Conservation (phyloP, 2,113 vertebrate genomes). For the Oreocharis arfaki region DNA sequence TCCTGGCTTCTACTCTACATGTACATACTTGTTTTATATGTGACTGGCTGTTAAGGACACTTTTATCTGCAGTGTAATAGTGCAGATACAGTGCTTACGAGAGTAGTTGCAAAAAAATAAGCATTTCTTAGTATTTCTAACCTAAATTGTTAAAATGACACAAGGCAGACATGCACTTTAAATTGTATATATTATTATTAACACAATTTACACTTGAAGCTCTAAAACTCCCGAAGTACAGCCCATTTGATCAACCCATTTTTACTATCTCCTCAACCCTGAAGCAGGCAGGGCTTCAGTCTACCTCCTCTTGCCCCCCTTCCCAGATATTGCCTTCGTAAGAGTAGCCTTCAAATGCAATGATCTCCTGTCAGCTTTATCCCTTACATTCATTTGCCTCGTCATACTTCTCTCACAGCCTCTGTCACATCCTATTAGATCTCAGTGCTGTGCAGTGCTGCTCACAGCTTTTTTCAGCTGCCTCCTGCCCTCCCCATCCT, state of each 20-base stretch:
- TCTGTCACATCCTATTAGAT: not conserved
- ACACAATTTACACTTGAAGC: not conserved
- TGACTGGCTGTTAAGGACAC: not conserved
- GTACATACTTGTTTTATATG: not conserved
- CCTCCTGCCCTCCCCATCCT: not conserved
- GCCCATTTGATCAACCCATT: not conserved
- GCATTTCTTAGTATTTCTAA: not conserved
- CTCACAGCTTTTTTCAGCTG: not conserved
- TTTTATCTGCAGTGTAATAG: not conserved
- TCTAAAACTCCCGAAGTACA: not conserved
- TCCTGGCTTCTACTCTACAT: not conserved
- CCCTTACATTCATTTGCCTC: not conserved
- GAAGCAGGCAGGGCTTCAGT: not conserved
- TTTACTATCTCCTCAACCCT: not conserved
- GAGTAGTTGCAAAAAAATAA: not conserved
- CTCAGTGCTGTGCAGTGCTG: not conserved
- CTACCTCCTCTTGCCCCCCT: not conserved
- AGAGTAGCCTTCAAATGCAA: not conserved
- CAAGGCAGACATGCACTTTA: not conserved
- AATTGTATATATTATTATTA: not conserved
- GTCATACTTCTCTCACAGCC: not conserved
- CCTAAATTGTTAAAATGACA: not conserved
- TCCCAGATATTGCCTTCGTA: accelerated
- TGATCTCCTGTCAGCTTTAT: not conserved
- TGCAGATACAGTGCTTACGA: not conserved